phyloP scores from a whole-genome alignment of 2,797 vertebrate species.

The Mormyrops boulengeri region DNA sequence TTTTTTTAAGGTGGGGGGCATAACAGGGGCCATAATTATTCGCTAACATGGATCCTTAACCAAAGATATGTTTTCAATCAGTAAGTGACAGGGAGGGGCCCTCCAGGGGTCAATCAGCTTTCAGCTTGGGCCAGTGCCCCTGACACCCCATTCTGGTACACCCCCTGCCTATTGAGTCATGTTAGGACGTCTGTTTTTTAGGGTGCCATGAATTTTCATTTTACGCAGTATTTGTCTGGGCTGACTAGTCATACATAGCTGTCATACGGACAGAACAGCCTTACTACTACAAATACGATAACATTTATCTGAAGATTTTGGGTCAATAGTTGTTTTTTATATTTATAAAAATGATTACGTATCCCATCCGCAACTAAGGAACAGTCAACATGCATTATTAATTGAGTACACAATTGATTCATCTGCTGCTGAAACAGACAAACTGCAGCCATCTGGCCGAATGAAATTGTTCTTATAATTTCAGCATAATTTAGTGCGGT shows the following conservation, averaged over 20 bases:
- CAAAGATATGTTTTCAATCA: neutral
- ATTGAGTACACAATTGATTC: conserved; percentile 9
- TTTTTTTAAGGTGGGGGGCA: neutral
- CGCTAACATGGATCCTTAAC: neutral
- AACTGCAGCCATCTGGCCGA: neutral
- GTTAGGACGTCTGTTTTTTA: neutral
- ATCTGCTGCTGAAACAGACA: neutral
- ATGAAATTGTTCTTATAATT: neutral
- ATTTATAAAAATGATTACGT: neutral
- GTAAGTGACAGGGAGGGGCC: neutral
- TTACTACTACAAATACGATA: neutral
- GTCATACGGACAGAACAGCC: neutral
- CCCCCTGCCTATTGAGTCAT: neutral
- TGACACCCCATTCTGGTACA: neutral
- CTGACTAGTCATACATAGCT: neutral
- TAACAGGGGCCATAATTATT: neutral
- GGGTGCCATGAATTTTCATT: neutral
- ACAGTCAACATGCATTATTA: conserved; percentile 2
- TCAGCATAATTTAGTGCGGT: neutral
- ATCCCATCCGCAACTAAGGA: neutral
- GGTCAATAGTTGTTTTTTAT: neutral
- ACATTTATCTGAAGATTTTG: neutral
- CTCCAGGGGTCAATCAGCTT: neutral
- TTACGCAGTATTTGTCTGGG: neutral
- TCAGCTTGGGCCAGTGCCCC: neutral